Percentiles rank a stretch among this genome's conserved stretches.
Conservation (phyloP, 2,888 invertebrate genomes). For the Bruchidius siliquastri region DNA sequence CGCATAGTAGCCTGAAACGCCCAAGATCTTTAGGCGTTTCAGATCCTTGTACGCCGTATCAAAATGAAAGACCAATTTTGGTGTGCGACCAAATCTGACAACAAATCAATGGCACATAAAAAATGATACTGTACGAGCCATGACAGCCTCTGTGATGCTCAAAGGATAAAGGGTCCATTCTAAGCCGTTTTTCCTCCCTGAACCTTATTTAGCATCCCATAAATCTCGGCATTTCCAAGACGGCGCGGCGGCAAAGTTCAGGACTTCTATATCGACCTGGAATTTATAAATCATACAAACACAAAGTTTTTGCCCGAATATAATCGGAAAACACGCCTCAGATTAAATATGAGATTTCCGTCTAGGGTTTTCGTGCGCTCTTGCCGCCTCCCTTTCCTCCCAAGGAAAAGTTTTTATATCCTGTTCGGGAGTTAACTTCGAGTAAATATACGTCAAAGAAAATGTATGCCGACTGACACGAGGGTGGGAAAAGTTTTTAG, state of each 20-base stretch:
- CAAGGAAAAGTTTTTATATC: neutral
- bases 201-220: neutral
- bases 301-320: neutral
- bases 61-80: neutral
- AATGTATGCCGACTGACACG: neutral
- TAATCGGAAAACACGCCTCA: neutral
- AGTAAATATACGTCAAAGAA: neutral
- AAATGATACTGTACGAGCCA: neutral
- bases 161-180: neutral
- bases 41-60: no score
- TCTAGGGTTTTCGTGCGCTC: neutral
- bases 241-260: neutral
- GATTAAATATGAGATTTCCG: neutral
- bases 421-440: neutral
- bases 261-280: neutral
- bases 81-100: neutral
- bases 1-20: no score
- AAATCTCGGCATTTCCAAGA: neutral
- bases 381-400: neutral
- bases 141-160: neutral
- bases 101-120: neutral
- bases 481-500: neutral
- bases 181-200: neutral
- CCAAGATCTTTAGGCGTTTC: no score
- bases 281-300: neutral